phyloP scores from a whole-genome alignment of 2,113 vertebrate genomes.

The Elephantulus edwardii region DNA sequence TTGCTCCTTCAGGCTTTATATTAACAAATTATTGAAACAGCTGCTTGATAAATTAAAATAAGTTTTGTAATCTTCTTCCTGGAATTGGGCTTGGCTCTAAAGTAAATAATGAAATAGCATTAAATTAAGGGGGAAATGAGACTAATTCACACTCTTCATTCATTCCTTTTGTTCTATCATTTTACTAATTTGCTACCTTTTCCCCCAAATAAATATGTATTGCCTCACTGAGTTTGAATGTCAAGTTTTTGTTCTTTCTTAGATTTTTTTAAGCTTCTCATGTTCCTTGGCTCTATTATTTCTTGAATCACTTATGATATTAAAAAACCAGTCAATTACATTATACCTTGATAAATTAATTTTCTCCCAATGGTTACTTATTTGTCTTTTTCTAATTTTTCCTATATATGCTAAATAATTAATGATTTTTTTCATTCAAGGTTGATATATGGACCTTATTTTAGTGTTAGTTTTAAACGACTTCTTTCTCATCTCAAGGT shows the following conservation, averaged over 20 bases:
- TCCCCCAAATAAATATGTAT: not conserved
- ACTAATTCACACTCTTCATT: not conserved
- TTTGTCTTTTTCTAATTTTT: slow-evolving; percentile 71
- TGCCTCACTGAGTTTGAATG: not conserved
- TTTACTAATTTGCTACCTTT: not conserved
- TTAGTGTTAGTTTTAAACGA: slow-evolving; percentile 75
- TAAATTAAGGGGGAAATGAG: slow-evolving; percentile 30
- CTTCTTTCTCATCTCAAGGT: slow-evolving; percentile 81
- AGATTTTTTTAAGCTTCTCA: slow-evolving; percentile 39
- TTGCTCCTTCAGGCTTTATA: not conserved
- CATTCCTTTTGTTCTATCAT: not conserved
- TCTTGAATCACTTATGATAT: slow-evolving; percentile 55
- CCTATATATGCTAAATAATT: slow-evolving; percentile 71
- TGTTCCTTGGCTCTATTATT: slow-evolving; percentile 42
- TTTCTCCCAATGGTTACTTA: slow-evolving; percentile 69
- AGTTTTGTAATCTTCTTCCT: slow-evolving; percentile 28
- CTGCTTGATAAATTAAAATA: slow-evolving; percentile 41
- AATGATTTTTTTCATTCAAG: slow-evolving; percentile 69
- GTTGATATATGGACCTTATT: slow-evolving; percentile 76
- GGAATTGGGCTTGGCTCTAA: not conserved
- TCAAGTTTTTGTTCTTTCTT: not conserved
- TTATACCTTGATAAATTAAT: slow-evolving; percentile 62
- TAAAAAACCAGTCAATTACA: slow-evolving; percentile 44
- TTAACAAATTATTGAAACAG: slow-evolving; percentile 3
- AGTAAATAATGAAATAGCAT: slow-evolving; percentile 8